Evolutionary conservation across 2,888 invertebrate species (phyloP).

Genomic region (Norana najaformis): DNA sequence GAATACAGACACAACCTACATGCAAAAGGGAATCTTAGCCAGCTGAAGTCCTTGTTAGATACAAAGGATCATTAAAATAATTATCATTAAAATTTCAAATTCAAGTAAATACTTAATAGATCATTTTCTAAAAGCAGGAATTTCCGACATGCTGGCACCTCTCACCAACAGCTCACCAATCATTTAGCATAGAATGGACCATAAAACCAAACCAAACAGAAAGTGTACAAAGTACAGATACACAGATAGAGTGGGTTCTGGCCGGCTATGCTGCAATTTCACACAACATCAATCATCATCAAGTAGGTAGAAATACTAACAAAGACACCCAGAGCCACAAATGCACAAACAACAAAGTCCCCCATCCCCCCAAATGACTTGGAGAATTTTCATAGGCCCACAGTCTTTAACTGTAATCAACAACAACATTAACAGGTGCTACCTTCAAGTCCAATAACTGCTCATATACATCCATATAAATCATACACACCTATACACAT

Average conservation of each 20-base stretch:
- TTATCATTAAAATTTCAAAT: neutral
- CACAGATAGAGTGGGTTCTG: no score
- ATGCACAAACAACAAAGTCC: neutral
- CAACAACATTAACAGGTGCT: neutral
- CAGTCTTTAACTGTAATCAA: neutral
- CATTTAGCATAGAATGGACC: no score
- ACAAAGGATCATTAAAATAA: neutral
- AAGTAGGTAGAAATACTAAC: neutral
- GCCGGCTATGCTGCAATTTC: neutral
- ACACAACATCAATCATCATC: constrained; percentile 3
- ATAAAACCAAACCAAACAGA: no score
- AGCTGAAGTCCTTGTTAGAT: neutral
- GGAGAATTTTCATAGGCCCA: neutral
- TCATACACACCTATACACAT: neutral
- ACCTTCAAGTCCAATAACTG: neutral
- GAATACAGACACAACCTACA: neutral
- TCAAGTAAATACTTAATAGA: neutral
- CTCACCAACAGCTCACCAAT: no score
- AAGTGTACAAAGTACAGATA: no score
- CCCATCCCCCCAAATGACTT: neutral
- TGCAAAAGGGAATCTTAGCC: neutral
- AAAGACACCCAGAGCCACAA: no score
- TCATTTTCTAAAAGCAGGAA: neutral
- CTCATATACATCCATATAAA: neutral
- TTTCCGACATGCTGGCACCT: constrained; percentile 7